Conservation (phyloP, 1,140 invertebrate species). For the Zaprionus vittiger region DNA sequence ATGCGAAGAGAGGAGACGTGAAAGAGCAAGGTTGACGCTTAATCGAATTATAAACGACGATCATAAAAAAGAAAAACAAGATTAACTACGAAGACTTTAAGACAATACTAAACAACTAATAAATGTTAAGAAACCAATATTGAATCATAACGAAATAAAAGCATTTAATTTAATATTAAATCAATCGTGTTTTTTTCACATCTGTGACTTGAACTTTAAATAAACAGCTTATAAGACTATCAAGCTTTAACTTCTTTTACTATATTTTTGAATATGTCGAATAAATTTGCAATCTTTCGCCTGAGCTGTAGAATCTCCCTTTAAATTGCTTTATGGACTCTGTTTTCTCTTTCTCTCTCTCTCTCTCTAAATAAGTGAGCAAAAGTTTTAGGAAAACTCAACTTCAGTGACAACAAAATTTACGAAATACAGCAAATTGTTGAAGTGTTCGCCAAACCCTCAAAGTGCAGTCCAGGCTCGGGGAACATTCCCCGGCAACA, state of each 20-base stretch:
- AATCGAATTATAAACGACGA: no score
- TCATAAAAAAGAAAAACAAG: no score
- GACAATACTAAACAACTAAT: no score
- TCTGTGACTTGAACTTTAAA: no score
- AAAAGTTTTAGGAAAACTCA: slow-evolving; percentile 50
- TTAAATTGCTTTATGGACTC: background rate
- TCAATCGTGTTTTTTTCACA: no score
- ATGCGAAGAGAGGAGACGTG: no score
- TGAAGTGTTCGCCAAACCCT: slow-evolving; percentile 55
- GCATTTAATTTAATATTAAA: no score
- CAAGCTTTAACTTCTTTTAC: background rate
- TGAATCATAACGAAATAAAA: no score
- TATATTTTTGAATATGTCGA: background rate
- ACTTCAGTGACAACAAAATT: slow-evolving; percentile 62
- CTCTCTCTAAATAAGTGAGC: slow-evolving; percentile 21
- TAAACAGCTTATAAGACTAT: background rate
- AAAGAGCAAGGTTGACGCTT: no score
- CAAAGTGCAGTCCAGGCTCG: slow-evolving; percentile 19
- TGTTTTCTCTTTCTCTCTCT: background rate
- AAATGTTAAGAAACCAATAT: no score
- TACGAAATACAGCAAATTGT: slow-evolving; percentile 58
- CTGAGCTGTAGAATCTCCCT: background rate
- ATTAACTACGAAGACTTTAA: no score
- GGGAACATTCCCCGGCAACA: slow-evolving; percentile 37
- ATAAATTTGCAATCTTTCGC: background rate